These are phyloP conservation scores for Chlorops oryzae DNA, from an alignment of 1,140 invertebrate species.

Conservation along the genomic window DNA sequence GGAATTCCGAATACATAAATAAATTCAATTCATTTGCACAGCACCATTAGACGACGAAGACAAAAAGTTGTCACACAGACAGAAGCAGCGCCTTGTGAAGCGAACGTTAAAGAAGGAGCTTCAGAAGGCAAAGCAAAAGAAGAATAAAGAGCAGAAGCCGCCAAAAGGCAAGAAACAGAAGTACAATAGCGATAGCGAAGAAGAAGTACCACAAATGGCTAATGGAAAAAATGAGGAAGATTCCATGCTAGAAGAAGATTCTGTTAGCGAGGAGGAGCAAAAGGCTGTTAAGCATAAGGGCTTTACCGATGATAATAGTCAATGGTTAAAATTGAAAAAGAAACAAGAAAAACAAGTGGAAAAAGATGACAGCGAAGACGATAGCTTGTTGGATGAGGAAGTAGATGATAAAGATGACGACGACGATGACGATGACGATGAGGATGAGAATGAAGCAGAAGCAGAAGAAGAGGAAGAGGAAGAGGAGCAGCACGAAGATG, in stretches of 20 bases:
- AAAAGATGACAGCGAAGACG: conserved; percentile 1
- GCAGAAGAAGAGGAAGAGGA: conserved; percentile 31
- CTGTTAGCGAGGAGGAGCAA: conserved; percentile 7
- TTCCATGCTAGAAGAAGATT: too few relatives aligned
- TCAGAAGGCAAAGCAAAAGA: conserved; percentile 50
- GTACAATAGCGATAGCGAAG: conserved; percentile 39
- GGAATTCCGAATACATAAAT: background rate
- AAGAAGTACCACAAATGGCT: conserved; percentile 23
- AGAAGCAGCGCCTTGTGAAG: conserved; percentile 61
- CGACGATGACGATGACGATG: conserved; percentile 14
- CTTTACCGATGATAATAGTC: conserved; percentile 63
- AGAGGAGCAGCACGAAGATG: conserved; percentile 22
- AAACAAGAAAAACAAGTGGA: conserved; percentile 44
- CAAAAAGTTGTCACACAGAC: conserved; percentile 61
- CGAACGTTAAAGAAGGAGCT: conserved; percentile 54
- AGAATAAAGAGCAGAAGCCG: conserved; percentile 26
- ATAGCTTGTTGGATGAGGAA: conserved; percentile 7
- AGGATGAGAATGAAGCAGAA: conserved; percentile 31
- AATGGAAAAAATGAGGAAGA: conserved; percentile 12
- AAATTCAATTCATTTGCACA: conserved; percentile 12
- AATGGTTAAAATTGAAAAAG: conserved; percentile 60
- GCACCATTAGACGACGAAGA: conserved; percentile 42
- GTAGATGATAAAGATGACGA: background rate
- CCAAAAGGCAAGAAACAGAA: conserved; percentile 19
- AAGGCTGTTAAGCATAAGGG: conserved; percentile 48